Evolutionary conservation across 2,797 vertebrate genomes (phyloP), one percentile per base, ranked within the genome.

Genomic region (Mus minutoides): DNA sequence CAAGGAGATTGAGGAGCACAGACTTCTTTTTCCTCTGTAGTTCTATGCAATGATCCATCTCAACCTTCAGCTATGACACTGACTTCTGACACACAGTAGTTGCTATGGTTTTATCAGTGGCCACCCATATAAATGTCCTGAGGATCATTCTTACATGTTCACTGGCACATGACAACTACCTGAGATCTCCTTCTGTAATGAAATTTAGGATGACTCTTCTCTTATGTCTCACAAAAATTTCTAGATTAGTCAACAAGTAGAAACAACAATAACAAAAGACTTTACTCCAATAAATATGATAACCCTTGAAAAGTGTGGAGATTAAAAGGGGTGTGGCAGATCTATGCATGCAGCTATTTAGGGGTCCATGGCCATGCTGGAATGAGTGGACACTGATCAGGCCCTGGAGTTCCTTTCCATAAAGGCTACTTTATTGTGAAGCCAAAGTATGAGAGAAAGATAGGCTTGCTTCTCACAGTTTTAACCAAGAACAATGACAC

Each of bases 401-500:
- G 95, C 93, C 91, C 82, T 87, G 34, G 1, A 73, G 88, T 73
- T 97, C 94, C 97, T 84, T 97, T 95, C 96, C 64, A 83, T 9
- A 87, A 94, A 96, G 97, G 94, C 92, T 96, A 96, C 92, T 98
- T 97, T 17, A 98, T 91, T n/a, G 5, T 95, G 96, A 96, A 69
- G 96, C 94, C 97, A 97, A 96, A 96, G 94, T 97, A 95, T 96
- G 60, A 2, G 16, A 97, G 90, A 77, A 96, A 84, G 0, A 58
- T 92, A 97, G 91, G 88, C 92, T 93, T 83, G 88, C 97, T 98
- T 98, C 97, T 97, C 94, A n/a, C 97, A 97, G 97, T 96, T 98
- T 98, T 98, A 98, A 98, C 97, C 96, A 98, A 98, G 97, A 98
- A 98, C 98, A 98, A 96, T 98, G 97, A 97, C 95, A 97, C 94